phyloP scores from a whole-genome alignment of 1,140 invertebrate species.

The Amyelois transitella region DNA sequence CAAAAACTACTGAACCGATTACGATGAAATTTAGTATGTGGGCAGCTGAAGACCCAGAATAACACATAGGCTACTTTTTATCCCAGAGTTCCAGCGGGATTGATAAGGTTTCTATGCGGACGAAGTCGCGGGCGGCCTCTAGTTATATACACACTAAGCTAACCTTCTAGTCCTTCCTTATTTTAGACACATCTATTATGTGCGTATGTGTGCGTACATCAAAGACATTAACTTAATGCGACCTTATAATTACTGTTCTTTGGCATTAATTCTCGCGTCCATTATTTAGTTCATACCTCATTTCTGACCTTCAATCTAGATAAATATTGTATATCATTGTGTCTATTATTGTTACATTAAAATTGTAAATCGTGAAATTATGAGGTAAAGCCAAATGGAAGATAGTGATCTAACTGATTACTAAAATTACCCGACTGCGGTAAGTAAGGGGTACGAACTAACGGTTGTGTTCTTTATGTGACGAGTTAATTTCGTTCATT shows the following conservation, averaged over 20 bases:
- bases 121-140: too few species aligned
- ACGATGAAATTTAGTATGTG: too few species aligned
- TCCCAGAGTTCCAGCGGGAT: too few species aligned
- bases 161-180: not conserved
- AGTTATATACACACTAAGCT: not conserved
- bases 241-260: constrained; percentile 70
- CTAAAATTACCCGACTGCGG: not conserved
- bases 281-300: constrained; percentile 73
- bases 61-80: too few species aligned
- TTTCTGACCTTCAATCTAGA: constrained; percentile 69
- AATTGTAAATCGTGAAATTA: constrained; percentile 41
- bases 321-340: constrained; percentile 64
- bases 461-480: not conserved
- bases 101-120: too few species aligned
- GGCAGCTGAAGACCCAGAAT: too few species aligned
- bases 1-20: too few species aligned
- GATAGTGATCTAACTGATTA: not conserved
- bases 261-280: constrained; percentile 70
- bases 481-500: not conserved
- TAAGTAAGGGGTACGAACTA: not conserved
- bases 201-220: constrained; percentile 49
- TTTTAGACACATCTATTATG: constrained; percentile 7
- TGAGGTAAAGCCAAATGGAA: constrained; percentile 16
- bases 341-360: constrained; percentile 64
- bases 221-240: constrained; percentile 72